Evolutionary conservation across 2,797 vertebrate genomes (phyloP).

Genomic region (Monodelphis domestica): DNA sequence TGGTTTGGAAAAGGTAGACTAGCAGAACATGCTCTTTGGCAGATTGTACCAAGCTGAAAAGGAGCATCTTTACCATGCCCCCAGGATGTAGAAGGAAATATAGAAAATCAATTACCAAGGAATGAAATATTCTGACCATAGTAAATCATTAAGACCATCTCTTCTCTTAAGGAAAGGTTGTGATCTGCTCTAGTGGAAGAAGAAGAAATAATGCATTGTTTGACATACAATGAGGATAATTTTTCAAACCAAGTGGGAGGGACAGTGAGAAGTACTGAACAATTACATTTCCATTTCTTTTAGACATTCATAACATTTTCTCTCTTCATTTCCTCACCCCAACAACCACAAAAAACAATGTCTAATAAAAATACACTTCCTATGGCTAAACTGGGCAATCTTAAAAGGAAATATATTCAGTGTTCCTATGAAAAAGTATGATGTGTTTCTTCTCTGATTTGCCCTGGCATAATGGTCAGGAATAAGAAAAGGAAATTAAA

Average conservation of each 20-base stretch:
- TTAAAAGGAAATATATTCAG: slow-evolving; percentile 3
- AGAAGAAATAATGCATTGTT: not conserved
- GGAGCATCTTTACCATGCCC: not conserved
- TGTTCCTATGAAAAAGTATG: not conserved
- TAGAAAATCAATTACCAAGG: not conserved
- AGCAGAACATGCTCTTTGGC: not conserved
- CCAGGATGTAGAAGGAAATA: not conserved
- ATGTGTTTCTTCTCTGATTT: slow-evolving; percentile 50
- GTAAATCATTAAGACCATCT: not conserved
- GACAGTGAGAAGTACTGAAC: slow-evolving; percentile 15
- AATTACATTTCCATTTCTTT: slow-evolving; percentile 33
- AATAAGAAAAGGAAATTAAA: slow-evolving; percentile 9
- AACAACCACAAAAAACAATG: slow-evolving; percentile 4
- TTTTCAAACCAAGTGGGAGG: slow-evolving; percentile 54
- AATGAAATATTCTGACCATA: not conserved
- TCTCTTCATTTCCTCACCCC: not conserved
- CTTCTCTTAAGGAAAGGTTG: not conserved
- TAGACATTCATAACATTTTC: not conserved
- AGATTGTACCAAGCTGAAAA: not conserved
- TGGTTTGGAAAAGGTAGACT: not conserved
- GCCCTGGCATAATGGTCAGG: slow-evolving; percentile 8
- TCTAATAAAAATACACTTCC: slow-evolving; percentile 14
- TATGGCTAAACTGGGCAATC: slow-evolving; percentile 45
- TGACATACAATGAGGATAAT: not conserved
- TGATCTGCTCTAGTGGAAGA: not conserved